Base-by-base conservation (phyloP, 2,797 vertebrate genomes). In the Ctenopoma multispine region DNA sequence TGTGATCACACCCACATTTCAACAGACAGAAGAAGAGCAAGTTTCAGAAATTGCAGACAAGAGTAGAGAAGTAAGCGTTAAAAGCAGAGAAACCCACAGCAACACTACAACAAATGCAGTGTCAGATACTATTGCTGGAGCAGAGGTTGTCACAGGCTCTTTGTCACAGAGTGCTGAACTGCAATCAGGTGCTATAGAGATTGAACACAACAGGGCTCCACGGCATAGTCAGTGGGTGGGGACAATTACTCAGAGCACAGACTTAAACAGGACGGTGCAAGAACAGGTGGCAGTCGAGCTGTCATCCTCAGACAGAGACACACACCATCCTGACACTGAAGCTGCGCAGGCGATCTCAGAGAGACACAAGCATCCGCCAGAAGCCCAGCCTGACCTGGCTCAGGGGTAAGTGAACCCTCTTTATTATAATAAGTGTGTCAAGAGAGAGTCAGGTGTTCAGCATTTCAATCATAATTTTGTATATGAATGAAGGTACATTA, bases 341-440 rank as follows among this genome's bases (percentile, higher is more conserved):
- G 23, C 61, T 27, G 46, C 58, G 8, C 71, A 49, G 4, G 21
- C 10, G 1, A 23, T 0, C 8, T 7, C 40, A 0, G 44, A 76
- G 53, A 55, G 6, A 44, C 31, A 17, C n/a, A 18, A 78, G 34
- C 71, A 14, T 44, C 78, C 9, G 1, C 29, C 51, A 34, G 75
- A 63, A 41, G 21, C 18, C 9, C 60, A 4, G 6, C 27, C 51
- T 6, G 57, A 69, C 53, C 75, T 23, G 66, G 53, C 49, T 17
- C 56, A 56, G 48, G 59, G 89, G 91, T 93, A 61, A 89, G 92
- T 81, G 31, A 7, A 29, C 23, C 21, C 17, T 55, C n/a, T 41
- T 47, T 20, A 0, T 15, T 7, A 7, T 23, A 1, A 17, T 4
- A 13, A 14, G 14, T 46, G 18, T 44, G 9, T 44, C 7, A 12